Evolutionary conservation across 2,113 vertebrate genomes (phyloP).

Genomic region (Tiliqua scincoides): DNA sequence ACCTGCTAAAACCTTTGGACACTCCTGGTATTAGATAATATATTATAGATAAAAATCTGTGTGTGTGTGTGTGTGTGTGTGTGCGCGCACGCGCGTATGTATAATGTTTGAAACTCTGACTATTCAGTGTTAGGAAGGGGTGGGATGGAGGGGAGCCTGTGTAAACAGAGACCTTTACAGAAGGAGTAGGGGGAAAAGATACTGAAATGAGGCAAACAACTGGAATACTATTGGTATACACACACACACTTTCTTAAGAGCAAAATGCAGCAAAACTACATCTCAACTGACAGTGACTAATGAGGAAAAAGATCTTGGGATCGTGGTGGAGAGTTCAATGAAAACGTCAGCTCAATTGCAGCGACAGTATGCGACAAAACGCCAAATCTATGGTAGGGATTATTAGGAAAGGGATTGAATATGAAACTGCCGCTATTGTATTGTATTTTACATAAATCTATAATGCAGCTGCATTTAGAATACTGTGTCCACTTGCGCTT

Average conservation of each 20-base stretch:
- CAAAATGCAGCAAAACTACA: background rate
- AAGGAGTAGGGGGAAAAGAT: background rate
- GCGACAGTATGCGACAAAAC: background rate
- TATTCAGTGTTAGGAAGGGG: background rate
- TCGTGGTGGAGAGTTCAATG: background rate
- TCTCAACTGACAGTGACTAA: background rate
- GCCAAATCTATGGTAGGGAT: background rate
- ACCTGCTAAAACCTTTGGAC: no score
- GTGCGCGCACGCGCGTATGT: background rate
- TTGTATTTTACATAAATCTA: background rate
- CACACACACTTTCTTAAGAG: background rate
- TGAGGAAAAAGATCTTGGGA: background rate
- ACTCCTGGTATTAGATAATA: no score
- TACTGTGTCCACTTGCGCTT: no score
- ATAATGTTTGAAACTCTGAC: background rate
- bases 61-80: no score
- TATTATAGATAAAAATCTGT: no score
- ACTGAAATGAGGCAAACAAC: background rate
- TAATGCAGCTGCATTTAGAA: background rate
- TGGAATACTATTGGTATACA: background rate
- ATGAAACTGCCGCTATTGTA: background rate
- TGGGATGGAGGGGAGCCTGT: background rate
- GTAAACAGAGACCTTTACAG: background rate
- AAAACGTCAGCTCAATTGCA: background rate
- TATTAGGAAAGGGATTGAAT: background rate